Evolutionary conservation across 2,888 invertebrate species (phyloP), one percentile per base, ranked within the genome.

Genomic region (Tetragonisca angustula): DNA sequence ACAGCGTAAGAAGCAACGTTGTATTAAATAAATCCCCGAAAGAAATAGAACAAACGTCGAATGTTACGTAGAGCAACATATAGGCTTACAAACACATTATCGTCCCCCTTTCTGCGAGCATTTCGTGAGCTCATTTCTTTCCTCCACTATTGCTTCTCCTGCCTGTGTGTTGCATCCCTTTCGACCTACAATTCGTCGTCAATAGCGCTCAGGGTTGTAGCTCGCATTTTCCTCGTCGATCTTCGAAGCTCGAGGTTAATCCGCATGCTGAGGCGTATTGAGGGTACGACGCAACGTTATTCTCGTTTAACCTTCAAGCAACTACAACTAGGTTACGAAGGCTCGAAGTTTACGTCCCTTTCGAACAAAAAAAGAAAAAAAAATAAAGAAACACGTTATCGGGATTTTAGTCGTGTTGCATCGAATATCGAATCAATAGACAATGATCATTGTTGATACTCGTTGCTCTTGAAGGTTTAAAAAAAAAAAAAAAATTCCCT

Each of bases 211-310:
- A 65, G 17, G 19, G 54, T 68, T 68, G 64, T 17, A 52, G 52
- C 15, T 79, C 13, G 61, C 67, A 71, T 72, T 83, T 71, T 83
- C 83, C 76, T 67, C 76, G 17, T 27, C 32, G 62, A 83, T 83
- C 76, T 76, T 13, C 43, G 67, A 70, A 43, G 77, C 56, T 68
- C 68, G 43, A 81, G 67, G 71, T 72, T 83, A 83, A 83, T 83
- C 56, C 62, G 72, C 68, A 50, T 83, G 49, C 19, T 50, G 79
- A 78, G 84, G 83, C 84, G 65, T 84, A 78, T 84, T 50, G 84
- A 84, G 84, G 83, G 83, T 84, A 83, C 59, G 43, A 78, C 32
- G 56, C 61, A 43, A 78, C 74, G 62, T 75, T 84, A 84, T 77
- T 84, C 72, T 43, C 67, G 56, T 74, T 77, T 84, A 78, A 84